Percentiles rank a stretch among this genome's conserved stretches.
These are phyloP conservation scores for Spatulosminthurus flaviceps DNA, from an alignment of 2,888 invertebrate genomes.

Conservation along the genomic window DNA sequence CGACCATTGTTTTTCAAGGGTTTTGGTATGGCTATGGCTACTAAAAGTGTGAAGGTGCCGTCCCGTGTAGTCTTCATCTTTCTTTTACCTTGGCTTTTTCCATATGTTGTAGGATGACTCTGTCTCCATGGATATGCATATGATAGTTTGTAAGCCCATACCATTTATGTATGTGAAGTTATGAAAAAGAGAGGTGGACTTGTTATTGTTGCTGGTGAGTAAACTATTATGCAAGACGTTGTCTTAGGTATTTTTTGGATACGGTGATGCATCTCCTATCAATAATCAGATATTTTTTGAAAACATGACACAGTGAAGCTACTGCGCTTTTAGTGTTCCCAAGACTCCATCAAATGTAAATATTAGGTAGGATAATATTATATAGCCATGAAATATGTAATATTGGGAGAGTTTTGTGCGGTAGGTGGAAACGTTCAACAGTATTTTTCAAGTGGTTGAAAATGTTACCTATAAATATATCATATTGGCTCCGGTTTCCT, in stretches of 20 bases:
- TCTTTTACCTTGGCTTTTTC: not conserved
- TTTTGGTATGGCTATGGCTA: too few relatives aligned
- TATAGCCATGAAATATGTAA: not conserved
- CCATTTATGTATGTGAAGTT: too few relatives aligned
- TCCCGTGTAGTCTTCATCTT: constrained; percentile 11
- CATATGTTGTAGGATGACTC: not conserved
- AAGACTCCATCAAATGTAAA: too few relatives aligned
- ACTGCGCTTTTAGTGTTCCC: not conserved
- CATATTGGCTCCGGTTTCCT: constrained; percentile 8
- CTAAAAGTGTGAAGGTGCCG: constrained; percentile 40
- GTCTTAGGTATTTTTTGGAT: not conserved
- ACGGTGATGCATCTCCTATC: constrained; percentile 29
- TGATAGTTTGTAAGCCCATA: too few relatives aligned
- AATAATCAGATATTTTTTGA: constrained; percentile 29
- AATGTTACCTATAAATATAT: constrained; percentile 23
- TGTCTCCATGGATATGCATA: not conserved
- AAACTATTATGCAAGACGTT: not conserved
- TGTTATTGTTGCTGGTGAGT: too few relatives aligned
- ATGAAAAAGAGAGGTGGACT: too few relatives aligned
- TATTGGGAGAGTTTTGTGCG: not conserved
- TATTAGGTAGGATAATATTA: too few relatives aligned
- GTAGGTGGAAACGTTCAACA: not conserved
- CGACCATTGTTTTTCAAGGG: constrained; percentile 27
- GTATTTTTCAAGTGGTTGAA: not conserved
- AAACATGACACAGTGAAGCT: not conserved